Conservation (phyloP, 2,113 vertebrate genomes). For the Syrrhaptes paradoxus region DNA sequence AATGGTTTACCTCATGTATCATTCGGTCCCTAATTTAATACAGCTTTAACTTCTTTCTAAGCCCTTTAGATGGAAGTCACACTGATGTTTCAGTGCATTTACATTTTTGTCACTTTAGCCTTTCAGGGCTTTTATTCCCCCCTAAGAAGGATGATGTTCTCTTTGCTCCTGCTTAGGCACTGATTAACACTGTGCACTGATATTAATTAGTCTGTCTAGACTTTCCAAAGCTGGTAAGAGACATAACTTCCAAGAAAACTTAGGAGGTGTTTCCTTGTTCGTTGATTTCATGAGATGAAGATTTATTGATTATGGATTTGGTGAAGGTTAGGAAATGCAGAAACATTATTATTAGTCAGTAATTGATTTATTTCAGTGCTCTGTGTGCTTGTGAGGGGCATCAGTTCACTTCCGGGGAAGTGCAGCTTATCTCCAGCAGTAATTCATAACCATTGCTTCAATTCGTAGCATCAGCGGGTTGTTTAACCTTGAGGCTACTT, state of each 20-base stretch:
- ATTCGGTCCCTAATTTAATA: background rate
- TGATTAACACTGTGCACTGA: background rate
- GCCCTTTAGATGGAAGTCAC: background rate
- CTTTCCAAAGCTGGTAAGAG: background rate
- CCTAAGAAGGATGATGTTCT: background rate
- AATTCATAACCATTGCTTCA: conserved; percentile 2
- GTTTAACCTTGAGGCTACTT: conserved; percentile 68
- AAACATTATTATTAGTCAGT: background rate
- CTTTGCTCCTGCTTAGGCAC: background rate
- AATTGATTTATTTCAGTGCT: conserved; percentile 20
- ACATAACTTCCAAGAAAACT: background rate
- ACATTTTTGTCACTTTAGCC: background rate
- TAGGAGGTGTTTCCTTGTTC: background rate
- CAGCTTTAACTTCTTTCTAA: background rate
- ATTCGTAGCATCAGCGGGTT: background rate
- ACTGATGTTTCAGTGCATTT: background rate
- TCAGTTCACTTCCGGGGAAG: background rate
- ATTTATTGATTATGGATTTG: background rate
- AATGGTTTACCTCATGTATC: background rate
- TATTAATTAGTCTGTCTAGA: background rate
- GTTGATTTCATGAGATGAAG: background rate
- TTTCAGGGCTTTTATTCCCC: background rate
- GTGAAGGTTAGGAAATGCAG: background rate
- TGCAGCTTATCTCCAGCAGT: background rate
- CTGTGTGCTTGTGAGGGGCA: background rate